phyloP scores from a whole-genome alignment of 2,888 invertebrate species.

The Steinernema hermaphroditum region DNA sequence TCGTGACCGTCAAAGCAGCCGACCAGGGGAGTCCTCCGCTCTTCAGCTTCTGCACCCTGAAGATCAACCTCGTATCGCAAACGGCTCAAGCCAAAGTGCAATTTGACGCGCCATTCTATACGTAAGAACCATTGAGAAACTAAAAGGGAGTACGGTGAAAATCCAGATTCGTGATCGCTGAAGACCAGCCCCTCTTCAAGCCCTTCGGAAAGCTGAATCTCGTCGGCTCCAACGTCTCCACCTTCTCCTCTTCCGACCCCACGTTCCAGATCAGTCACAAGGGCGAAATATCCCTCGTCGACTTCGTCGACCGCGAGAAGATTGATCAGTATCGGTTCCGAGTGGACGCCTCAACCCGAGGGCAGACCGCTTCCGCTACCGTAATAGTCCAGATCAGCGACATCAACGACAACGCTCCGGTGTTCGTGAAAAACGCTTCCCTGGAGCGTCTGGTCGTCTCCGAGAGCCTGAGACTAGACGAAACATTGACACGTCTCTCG shows the following conservation, averaged over 20 bases:
- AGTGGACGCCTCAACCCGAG: constrained; percentile 1
- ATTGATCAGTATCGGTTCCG: constrained; percentile 25
- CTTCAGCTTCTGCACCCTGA: constrained; percentile 23
- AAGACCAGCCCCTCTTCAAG: constrained; percentile 40
- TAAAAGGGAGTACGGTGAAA: constrained; percentile 13
- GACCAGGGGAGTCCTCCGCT: constrained; percentile 50
- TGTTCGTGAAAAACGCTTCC: constrained; percentile 38
- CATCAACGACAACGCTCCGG: constrained; percentile 59
- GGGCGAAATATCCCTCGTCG: constrained; percentile 32
- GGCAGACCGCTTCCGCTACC: constrained; percentile 16
- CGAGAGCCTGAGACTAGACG: constrained; percentile 25
- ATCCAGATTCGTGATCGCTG: constrained; percentile 42
- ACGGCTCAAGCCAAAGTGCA: background rate
- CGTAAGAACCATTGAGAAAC: constrained; percentile 29
- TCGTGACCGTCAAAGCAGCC: constrained; percentile 48
- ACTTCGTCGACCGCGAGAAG: constrained; percentile 32
- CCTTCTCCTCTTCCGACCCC: constrained; percentile 3
- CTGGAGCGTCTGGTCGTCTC: constrained; percentile 22
- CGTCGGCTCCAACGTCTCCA: constrained; percentile 8
- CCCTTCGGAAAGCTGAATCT: constrained; percentile 40
- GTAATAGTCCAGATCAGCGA: constrained; percentile 40
- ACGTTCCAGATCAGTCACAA: constrained; percentile 13
- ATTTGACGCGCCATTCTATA: background rate
- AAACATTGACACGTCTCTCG: constrained; percentile 71
- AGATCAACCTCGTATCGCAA: constrained; percentile 29